These are phyloP conservation scores for Merodon equestris DNA, from an alignment of 2,888 invertebrate genomes.

Conservation along the genomic window DNA sequence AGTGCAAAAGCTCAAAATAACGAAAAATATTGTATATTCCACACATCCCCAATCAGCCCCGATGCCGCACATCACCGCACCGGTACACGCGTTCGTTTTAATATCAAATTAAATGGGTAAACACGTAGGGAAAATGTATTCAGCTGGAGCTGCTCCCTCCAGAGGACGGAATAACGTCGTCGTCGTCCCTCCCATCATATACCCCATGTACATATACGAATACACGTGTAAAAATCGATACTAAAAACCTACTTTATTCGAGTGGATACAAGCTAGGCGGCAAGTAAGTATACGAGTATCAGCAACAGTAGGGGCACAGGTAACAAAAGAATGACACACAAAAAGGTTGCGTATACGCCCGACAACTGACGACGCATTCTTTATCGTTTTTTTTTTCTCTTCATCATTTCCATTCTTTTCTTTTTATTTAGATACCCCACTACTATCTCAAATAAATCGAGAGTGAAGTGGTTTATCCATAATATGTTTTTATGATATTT, in stretches of 20 bases:
- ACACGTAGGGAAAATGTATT: constrained; percentile 38
- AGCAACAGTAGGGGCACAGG: constrained; percentile 6
- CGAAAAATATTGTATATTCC: constrained; percentile 23
- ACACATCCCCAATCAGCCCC: constrained; percentile 11
- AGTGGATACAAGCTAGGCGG: constrained; percentile 38
- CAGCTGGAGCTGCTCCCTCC: constrained; percentile 13
- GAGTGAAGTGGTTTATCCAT: constrained; percentile 42
- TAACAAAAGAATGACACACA: constrained; percentile 19
- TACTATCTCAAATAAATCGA: constrained; percentile 30
- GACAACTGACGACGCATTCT: constrained; percentile 24
- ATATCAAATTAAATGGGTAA: constrained; percentile 50
- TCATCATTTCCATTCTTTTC: no score
- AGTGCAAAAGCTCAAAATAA: constrained; percentile 8
- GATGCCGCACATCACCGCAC: constrained; percentile 6
- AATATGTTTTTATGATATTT: constrained; percentile 46
- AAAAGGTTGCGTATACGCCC: constrained; percentile 63
- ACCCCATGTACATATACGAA: constrained; percentile 4
- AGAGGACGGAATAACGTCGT: not conserved
- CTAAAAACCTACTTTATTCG: constrained; percentile 26
- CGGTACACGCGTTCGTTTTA: constrained; percentile 46
- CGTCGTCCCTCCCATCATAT: no score
- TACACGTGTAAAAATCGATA: constrained; percentile 53
- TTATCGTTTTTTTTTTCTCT: constrained; percentile 13
- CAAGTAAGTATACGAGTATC: constrained; percentile 1
- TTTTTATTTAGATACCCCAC: constrained; percentile 14